These are phyloP conservation scores for Cephalotes varians DNA, from an alignment of 2,888 invertebrate species.

Conservation along the genomic window DNA sequence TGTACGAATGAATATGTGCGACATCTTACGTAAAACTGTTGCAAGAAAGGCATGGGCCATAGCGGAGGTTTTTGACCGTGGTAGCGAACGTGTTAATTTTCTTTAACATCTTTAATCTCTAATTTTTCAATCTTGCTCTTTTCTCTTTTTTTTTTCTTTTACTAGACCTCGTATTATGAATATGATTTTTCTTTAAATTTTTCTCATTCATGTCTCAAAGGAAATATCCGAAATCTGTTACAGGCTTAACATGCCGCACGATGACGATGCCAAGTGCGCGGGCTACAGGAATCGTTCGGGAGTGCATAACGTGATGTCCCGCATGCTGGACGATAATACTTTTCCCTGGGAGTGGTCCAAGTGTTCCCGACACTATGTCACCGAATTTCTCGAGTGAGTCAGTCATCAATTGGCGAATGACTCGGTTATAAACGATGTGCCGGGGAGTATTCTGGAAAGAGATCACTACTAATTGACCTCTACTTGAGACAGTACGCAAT, in stretches of 20 bases:
- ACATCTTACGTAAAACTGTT: no score
- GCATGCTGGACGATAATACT: conserved; percentile 92
- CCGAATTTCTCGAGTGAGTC: conserved; percentile 93
- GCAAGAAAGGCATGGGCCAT: no score
- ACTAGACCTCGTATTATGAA: not conserved
- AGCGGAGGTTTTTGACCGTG: no score
- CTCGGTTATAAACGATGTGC: conserved; percentile 41
- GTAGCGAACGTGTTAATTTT: no score
- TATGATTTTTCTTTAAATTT: not conserved
- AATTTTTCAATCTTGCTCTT: not conserved
- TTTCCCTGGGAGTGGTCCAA: conserved; percentile 96
- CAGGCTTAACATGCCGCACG: conserved; percentile 94
- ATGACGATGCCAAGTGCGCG: conserved; percentile 91
- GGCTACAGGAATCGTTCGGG: conserved; percentile 86
- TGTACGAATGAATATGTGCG: no score
- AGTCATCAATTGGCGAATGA: conserved; percentile 49
- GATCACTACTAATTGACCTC: conserved; percentile 49
- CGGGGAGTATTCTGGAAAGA: conserved; percentile 49
- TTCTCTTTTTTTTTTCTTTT: not conserved
- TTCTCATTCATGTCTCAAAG: not conserved
- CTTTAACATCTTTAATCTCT: not conserved
- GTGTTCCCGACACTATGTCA: conserved; percentile 92
- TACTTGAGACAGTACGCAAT: conserved; percentile 9
- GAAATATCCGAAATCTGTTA: conserved; percentile 65
- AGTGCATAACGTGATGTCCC: conserved; percentile 92